phyloP scores from a whole-genome alignment of 2,113 vertebrate genomes.

The Mirza zaza region DNA sequence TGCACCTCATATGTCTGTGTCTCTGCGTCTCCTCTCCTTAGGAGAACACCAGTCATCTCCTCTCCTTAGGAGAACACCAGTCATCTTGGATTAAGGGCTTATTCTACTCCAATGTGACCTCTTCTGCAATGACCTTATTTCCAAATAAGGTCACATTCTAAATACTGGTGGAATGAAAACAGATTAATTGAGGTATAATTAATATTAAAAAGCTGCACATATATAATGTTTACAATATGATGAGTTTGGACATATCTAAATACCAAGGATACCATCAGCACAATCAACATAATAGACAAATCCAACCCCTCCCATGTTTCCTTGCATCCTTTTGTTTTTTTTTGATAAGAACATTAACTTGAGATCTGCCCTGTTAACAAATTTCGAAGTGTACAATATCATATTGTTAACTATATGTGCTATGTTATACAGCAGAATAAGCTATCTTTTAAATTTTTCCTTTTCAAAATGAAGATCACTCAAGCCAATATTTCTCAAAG shows the following conservation, averaged over 20 bases:
- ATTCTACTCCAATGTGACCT: not conserved
- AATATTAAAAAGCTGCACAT: too few species aligned
- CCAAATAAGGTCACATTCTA: not conserved
- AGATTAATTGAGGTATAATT: not conserved
- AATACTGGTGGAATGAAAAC: not conserved
- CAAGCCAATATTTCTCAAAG: not conserved
- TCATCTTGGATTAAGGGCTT: not conserved
- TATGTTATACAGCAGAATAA: not conserved
- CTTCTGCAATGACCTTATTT: not conserved
- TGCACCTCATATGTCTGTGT: not conserved
- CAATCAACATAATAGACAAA: not conserved
- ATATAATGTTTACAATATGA: not conserved
- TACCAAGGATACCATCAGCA: not conserved
- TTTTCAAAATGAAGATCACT: not conserved
- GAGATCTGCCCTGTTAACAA: not conserved
- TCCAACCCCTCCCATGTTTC: not conserved
- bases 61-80: not conserved
- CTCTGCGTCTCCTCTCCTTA: not conserved
- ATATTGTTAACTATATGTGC: not conserved
- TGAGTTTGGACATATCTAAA: not conserved
- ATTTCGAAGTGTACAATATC: not conserved
- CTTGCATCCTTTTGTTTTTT: not conserved
- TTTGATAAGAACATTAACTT: not conserved
- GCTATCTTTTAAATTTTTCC: not conserved
- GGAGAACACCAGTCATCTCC: not conserved